Evolutionary conservation across 1,140 invertebrate species (phyloP).

Genomic region (Lucilia cuprina): DNA sequence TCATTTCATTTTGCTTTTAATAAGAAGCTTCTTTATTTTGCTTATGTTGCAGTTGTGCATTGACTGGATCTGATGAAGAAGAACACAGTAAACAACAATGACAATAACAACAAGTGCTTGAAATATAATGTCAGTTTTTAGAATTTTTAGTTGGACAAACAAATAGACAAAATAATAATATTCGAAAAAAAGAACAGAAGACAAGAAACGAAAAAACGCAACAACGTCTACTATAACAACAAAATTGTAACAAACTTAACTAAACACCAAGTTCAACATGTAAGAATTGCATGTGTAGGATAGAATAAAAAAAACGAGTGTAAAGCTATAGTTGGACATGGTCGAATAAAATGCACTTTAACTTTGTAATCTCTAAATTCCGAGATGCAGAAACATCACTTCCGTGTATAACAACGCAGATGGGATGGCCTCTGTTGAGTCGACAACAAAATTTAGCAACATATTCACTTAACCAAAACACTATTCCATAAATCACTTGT

Average conservation of each 20-base stretch:
- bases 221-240: neutral
- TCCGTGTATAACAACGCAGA: too few relatives aligned
- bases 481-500: too few relatives aligned
- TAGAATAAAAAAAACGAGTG: neutral
- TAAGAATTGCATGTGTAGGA: neutral
- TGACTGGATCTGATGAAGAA: neutral
- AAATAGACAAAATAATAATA: conserved; percentile 1
- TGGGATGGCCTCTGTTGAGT: too few relatives aligned
- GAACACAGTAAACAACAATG: neutral
- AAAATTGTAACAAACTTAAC: neutral
- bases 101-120: conserved; percentile 13
- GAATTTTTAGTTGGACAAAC: neutral
- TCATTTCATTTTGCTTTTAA: neutral
- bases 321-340: neutral
- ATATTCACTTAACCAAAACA: too few relatives aligned
- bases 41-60: neutral
- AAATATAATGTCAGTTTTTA: conserved; percentile 8
- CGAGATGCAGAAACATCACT: too few relatives aligned
- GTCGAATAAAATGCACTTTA: too few relatives aligned
- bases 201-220: neutral
- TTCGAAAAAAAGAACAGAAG: neutral
- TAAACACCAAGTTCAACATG: neutral
- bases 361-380: too few relatives aligned
- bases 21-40: neutral
- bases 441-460: too few relatives aligned